Percentiles rank a stretch among this genome's conserved stretches.
phyloP scores from a whole-genome alignment of 2,797 vertebrate species.

The Leptoclinus maculatus region DNA sequence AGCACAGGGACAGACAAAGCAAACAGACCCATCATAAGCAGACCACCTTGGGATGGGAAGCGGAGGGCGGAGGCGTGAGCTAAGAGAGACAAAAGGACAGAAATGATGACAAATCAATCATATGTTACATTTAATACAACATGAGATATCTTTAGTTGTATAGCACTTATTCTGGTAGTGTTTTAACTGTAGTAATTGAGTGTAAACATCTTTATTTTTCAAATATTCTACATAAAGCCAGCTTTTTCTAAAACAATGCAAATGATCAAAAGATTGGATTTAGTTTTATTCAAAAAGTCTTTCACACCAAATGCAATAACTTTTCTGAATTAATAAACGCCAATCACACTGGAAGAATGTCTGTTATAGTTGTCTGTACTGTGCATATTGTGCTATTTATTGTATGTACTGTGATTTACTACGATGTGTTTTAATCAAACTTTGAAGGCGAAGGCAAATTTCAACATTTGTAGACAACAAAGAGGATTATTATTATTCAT shows the following conservation, averaged over 20 bases:
- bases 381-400: not conserved
- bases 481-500: not conserved
- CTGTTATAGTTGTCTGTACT: not conserved
- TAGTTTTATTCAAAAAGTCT: not conserved
- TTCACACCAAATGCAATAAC: conserved; percentile 6
- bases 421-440: not conserved
- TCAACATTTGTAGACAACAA: not conserved
- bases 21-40: conserved; percentile 56
- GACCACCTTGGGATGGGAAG: conserved; percentile 20
- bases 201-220: not conserved
- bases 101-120: conserved; percentile 32
- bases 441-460: not conserved
- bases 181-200: not conserved
- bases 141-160: not conserved
- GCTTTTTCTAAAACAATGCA: not conserved
- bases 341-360: not conserved
- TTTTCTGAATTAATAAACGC: not conserved
- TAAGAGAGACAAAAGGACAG: conserved; percentile 14
- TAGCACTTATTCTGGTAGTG: not conserved
- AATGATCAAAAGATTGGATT: not conserved
- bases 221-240: not conserved
- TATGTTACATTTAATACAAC: not conserved
- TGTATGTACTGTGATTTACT: not conserved
- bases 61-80: conserved; percentile 37
- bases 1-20: conserved; percentile 52